Percentiles rank a stretch among this genome's conserved stretches.
phyloP scores from a whole-genome alignment of 2,113 vertebrate genomes.

The Vidua chalybeata region DNA sequence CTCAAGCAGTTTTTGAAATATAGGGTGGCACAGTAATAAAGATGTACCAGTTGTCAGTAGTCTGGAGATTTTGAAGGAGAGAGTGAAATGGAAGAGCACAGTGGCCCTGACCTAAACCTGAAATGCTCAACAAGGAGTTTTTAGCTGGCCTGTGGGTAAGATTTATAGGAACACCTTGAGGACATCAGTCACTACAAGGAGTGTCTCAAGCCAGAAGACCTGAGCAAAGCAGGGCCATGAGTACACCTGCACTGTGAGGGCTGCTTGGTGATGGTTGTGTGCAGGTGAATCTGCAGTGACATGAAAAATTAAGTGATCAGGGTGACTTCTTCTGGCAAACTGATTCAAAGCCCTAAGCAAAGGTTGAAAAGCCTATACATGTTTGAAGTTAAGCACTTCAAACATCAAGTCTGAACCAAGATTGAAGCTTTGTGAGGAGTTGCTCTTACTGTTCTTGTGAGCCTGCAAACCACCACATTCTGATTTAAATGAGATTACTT shows the following conservation, averaged over 20 bases:
- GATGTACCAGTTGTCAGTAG: background rate
- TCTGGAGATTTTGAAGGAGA: background rate
- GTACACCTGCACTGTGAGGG: background rate
- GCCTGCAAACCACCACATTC: background rate
- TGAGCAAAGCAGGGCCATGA: background rate
- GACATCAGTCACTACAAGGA: background rate
- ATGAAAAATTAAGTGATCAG: background rate
- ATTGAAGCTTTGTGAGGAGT: background rate
- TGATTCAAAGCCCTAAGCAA: background rate
- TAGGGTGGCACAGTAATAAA: background rate
- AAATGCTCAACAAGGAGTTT: background rate
- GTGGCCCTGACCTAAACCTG: background rate
- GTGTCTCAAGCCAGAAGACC: background rate
- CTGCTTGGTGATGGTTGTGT: accelerated
- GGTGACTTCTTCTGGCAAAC: background rate
- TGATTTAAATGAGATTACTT: constrained; percentile 23
- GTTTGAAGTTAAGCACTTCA: too few species aligned
- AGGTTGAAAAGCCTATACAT: background rate
- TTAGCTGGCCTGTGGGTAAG: background rate
- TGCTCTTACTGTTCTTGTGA: background rate
- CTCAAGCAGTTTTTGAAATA: background rate
- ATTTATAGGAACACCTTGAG: background rate
- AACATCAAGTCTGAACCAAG: background rate
- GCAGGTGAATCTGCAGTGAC: background rate
- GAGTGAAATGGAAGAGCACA: background rate